These are phyloP conservation scores for Addax nasomaculatus DNA, from an alignment of 2,113 vertebrate genomes.

Conservation along the genomic window DNA sequence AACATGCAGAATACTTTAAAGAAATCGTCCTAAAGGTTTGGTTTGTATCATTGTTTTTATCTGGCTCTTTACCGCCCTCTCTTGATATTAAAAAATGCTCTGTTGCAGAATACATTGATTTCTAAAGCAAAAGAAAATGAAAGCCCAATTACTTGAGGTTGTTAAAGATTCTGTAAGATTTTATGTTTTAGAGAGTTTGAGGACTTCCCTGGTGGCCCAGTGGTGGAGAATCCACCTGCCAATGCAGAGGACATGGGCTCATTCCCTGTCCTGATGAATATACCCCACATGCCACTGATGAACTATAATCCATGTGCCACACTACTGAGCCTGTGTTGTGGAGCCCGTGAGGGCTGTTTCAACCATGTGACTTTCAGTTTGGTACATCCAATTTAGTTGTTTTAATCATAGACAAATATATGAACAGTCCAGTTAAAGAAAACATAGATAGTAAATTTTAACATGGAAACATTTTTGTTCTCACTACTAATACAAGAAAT, in stretches of 20 bases:
- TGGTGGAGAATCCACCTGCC: not conserved
- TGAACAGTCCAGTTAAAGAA: not conserved
- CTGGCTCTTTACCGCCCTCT: not conserved
- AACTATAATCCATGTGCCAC: not conserved
- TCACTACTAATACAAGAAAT: not conserved
- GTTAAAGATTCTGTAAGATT: not conserved
- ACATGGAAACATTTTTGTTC: not conserved
- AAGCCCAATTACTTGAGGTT: not conserved
- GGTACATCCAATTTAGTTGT: not conserved
- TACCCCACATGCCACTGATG: not conserved
- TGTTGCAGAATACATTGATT: not conserved
- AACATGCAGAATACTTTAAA: not conserved
- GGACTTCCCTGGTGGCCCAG: not conserved
- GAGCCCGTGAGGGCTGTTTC: not conserved
- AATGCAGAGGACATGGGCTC: not conserved
- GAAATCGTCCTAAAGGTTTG: not conserved
- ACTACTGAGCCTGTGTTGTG: not conserved
- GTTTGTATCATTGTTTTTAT: not conserved
- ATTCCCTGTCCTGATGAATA: not conserved
- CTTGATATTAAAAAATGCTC: not conserved
- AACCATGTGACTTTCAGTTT: not conserved
- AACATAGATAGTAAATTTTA: not conserved
- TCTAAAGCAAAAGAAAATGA: not conserved
- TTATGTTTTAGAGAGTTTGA: not conserved
- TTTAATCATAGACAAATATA: not conserved